Conservation (phyloP, 2,888 invertebrate species). For the Noctuana brunneofusca region DNA sequence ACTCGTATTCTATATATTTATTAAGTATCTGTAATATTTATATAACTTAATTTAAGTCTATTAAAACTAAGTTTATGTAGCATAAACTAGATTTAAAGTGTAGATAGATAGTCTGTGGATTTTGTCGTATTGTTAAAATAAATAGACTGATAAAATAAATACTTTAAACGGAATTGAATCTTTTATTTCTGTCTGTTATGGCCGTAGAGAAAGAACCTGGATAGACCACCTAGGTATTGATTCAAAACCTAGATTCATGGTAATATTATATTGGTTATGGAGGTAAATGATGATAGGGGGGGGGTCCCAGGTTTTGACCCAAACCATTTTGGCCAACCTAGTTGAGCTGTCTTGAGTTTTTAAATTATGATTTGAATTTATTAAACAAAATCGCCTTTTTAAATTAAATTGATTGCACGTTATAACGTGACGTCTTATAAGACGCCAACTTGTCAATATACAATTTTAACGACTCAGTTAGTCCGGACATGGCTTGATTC, state of each 20-base stretch:
- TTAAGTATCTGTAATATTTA: not conserved
- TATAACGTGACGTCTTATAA: too few species aligned
- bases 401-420: not conserved
- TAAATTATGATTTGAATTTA: too few species aligned
- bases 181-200: too few species aligned
- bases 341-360: too few species aligned
- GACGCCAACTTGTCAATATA: slow-evolving; percentile 33
- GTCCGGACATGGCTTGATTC: slow-evolving; percentile 41
- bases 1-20: not conserved
- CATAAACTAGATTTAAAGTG: slow-evolving; percentile 8
- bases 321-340: too few species aligned
- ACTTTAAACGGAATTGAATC: slow-evolving; percentile 6
- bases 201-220: too few species aligned
- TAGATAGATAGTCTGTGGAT: slow-evolving; percentile 22
- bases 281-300: too few species aligned
- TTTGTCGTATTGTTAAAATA: slow-evolving; percentile 33
- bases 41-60: slow-evolving; percentile 38
- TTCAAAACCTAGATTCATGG: too few species aligned
- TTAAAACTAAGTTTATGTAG: slow-evolving; percentile 31
- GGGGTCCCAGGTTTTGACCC: too few species aligned
- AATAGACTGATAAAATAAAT: slow-evolving; percentile 46
- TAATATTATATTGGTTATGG: too few species aligned
- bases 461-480: slow-evolving; percentile 45
- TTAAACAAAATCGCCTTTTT: too few species aligned
- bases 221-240: too few species aligned